phyloP scores from a whole-genome alignment of 2,888 invertebrate species.

The Malthinus seriepunctatus region DNA sequence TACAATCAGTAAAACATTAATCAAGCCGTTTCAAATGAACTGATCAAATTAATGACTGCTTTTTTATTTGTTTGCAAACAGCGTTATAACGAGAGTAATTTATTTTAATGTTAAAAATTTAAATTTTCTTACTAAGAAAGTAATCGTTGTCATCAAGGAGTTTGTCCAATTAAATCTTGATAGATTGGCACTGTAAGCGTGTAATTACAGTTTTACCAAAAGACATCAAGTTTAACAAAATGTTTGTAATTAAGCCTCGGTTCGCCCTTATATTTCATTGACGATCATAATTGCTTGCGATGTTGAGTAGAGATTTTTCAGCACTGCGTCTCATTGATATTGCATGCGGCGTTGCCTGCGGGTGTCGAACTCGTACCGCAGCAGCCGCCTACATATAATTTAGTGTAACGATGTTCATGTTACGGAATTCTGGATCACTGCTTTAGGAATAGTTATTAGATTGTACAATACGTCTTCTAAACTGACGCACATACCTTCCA shows the following conservation, averaged over 20 bases:
- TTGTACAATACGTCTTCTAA: slow-evolving; percentile 8
- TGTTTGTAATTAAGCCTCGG: slow-evolving; percentile 16
- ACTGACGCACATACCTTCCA: too few relatives aligned
- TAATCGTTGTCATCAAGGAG: slow-evolving; percentile 5
- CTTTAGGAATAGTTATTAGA: slow-evolving; percentile 19
- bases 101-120: too few relatives aligned
- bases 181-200: slow-evolving; percentile 8
- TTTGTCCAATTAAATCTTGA: slow-evolving; percentile 11
- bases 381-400: slow-evolving; percentile 32
- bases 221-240: slow-evolving; percentile 16
- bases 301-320: slow-evolving; percentile 22
- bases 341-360: slow-evolving; percentile 31
- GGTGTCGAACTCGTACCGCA: slow-evolving; percentile 31
- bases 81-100: too few relatives aligned
- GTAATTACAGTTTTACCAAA: slow-evolving; percentile 17
- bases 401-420: slow-evolving; percentile 37
- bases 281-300: slow-evolving; percentile 20
- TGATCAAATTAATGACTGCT: too few relatives aligned
- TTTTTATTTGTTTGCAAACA: too few relatives aligned
- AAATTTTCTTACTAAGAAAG: neutral
- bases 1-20: too few relatives aligned
- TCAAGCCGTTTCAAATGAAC: too few relatives aligned
- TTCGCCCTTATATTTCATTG: slow-evolving; percentile 20
- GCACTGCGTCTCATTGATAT: slow-evolving; percentile 35
- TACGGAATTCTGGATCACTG: slow-evolving; percentile 34